These are phyloP conservation scores for Anisognathus igniventris DNA, from an alignment of 2,797 vertebrate species.

Conservation along the genomic window DNA sequence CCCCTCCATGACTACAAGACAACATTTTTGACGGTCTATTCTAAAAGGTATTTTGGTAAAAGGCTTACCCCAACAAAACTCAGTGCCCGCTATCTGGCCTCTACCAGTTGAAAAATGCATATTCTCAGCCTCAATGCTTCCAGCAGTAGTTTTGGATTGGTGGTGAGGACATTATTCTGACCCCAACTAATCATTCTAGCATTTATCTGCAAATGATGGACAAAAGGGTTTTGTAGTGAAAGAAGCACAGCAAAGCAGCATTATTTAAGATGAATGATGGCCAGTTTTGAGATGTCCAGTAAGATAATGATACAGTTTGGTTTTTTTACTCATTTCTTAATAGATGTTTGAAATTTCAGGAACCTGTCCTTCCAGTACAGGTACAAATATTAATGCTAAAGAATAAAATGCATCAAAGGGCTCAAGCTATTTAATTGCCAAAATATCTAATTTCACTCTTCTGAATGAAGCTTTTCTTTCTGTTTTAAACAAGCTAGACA, in stretches of 20 bases:
- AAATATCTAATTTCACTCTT: background rate
- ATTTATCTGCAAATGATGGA: background rate
- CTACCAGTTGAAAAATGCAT: background rate
- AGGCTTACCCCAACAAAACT: background rate
- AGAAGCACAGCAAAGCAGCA: background rate
- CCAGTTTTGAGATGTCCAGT: background rate
- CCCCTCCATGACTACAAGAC: background rate
- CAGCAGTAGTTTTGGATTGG: background rate
- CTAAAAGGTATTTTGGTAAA: background rate
- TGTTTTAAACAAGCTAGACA: background rate
- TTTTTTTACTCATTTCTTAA: background rate
- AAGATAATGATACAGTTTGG: fast-evolving
- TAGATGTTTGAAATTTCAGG: background rate
- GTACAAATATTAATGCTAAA: background rate
- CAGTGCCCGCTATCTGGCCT: background rate
- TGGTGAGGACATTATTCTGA: background rate
- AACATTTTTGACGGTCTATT: background rate
- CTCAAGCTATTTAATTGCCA: background rate
- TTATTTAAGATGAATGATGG: background rate
- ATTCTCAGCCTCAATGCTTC: background rate
- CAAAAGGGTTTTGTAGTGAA: background rate
- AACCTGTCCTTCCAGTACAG: background rate
- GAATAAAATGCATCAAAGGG: background rate
- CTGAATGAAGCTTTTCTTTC: background rate
- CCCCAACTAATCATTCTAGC: background rate